Percentiles rank a stretch among this genome's conserved stretches.
Conservation (phyloP, 2,113 vertebrate species). For the Phoxinus phoxinus region DNA sequence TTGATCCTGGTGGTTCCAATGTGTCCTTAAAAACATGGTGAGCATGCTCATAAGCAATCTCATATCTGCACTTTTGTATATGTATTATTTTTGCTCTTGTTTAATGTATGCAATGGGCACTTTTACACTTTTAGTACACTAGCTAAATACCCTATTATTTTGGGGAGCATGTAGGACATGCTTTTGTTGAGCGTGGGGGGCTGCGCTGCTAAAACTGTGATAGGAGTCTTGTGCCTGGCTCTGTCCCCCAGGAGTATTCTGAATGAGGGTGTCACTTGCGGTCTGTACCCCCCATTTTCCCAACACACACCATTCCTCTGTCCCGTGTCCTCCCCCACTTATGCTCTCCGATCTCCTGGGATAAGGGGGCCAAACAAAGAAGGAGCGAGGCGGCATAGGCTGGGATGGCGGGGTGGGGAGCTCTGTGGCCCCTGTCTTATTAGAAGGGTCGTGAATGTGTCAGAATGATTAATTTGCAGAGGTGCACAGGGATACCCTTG, state of each 20-base stretch:
- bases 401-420: constrained; percentile 78
- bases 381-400: constrained; percentile 76
- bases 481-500: constrained; percentile 81
- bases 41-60: not conserved
- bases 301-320: constrained; percentile 50
- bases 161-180: constrained; percentile 31
- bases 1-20: not conserved
- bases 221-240: constrained; percentile 82
- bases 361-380: constrained; percentile 79
- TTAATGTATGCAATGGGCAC: not conserved
- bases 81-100: not conserved
- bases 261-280: constrained; percentile 79
- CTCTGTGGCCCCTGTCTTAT: constrained; percentile 83
- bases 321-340: constrained; percentile 63
- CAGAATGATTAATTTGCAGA: constrained; percentile 86
- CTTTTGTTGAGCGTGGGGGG: constrained; percentile 80
- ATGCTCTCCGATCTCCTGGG: constrained; percentile 71
- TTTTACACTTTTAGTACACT: not conserved
- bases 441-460: constrained; percentile 86
- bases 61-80: not conserved
- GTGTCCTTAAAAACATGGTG: not conserved
- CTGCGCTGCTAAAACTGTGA: constrained; percentile 76
- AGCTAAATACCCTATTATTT: constrained; percentile 30
- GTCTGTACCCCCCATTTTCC: constrained; percentile 52
- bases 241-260: constrained; percentile 76